A percentile compares a stretch with the other conserved stretches of the same genome.
phyloP scores from a whole-genome alignment of 1,140 invertebrate species.

The Drosophila sucinea region DNA sequence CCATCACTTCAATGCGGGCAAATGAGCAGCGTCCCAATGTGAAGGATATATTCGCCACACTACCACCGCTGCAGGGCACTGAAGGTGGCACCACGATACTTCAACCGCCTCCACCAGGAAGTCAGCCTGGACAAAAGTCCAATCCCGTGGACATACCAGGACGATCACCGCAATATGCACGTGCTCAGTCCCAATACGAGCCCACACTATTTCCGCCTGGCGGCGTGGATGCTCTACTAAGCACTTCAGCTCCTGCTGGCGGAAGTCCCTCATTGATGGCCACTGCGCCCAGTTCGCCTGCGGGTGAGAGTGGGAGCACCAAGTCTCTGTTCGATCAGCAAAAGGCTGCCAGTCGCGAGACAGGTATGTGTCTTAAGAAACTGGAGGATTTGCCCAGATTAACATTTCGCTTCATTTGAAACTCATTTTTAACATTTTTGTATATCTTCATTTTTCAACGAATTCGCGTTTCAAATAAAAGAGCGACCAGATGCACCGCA shows the following conservation, averaged over 20 bases:
- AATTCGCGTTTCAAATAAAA: conserved; percentile 40
- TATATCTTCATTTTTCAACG: conserved; percentile 62
- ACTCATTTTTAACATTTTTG: conserved; percentile 67
- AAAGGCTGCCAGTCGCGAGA: conserved; percentile 64
- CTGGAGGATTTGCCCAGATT: not conserved
- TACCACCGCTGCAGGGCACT: conserved; percentile 24
- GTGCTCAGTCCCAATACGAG: conserved; percentile 72
- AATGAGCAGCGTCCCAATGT: conserved; percentile 85
- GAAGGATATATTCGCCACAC: conserved; percentile 84
- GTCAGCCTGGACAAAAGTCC: conserved; percentile 80
- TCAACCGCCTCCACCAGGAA: conserved; percentile 65
- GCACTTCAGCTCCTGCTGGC: conserved; percentile 71
- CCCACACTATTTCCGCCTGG: conserved; percentile 66
- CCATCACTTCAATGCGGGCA: conserved; percentile 88
- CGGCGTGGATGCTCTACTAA: conserved; percentile 66
- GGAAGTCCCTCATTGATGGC: conserved; percentile 47
- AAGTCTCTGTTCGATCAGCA: conserved; percentile 72
- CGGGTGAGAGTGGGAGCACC: conserved; percentile 74
- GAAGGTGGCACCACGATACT: conserved; percentile 66
- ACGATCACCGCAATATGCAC: conserved; percentile 52
- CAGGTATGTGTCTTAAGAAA: conserved; percentile 56
- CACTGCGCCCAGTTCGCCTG: conserved; percentile 69
- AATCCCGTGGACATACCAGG: conserved; percentile 83
- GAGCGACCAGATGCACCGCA: conserved; percentile 75
- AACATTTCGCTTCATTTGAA: conserved; percentile 21